Evolutionary conservation across 1,140 invertebrate genomes (phyloP), one percentile per base, ranked within the genome.

Genomic region (Lordiphosa mommai): DNA sequence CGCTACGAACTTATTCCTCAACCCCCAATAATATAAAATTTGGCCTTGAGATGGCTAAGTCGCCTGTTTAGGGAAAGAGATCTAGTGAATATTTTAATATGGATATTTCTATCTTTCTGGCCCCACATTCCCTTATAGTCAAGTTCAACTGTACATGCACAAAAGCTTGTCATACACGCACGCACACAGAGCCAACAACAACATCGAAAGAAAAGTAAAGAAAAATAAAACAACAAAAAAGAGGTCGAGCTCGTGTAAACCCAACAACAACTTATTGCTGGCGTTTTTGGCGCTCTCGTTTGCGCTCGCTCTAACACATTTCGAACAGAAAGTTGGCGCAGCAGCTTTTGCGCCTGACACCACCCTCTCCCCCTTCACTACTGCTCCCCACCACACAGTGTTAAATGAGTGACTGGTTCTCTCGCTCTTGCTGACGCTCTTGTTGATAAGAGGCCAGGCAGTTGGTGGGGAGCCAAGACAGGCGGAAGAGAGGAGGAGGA

Each of bases 161-260:
- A 30, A 20, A 49, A 10, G 33, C 17, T 14, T n/a, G 10, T 43
- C 47, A 49, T 7, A 27, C 17, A 47, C 23, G 23, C 16, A 36
- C 16, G 7, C 33, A 56, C 13, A 34, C 43, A 48, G 20, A n/a
- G 46, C 32, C 40, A 36, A 43, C 36, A 13, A 38, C n/a, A 61
- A 12, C 5, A 1, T 32, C 5, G 4, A 33, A 17, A 47, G 12
- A 57, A 3, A 33, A 27, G 33, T n/a, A 38, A 13, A 34, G 14
- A 34, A 14, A 40, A 17, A 48, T 47, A 59, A 40, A 48, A n/a
- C n/a, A n/a, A n/a, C n/a, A 66, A 53, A 74, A 77, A 82, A 82
- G 76, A 82, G 76, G 76, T 82, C 76, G 76, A 72, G 77, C 77
- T 80, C 77, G 76, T 80, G 71, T 80, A 77, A 72, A 84, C 76